Evolutionary conservation across 2,113 vertebrate genomes (phyloP).

Genomic region (Triplophysa rosa): DNA sequence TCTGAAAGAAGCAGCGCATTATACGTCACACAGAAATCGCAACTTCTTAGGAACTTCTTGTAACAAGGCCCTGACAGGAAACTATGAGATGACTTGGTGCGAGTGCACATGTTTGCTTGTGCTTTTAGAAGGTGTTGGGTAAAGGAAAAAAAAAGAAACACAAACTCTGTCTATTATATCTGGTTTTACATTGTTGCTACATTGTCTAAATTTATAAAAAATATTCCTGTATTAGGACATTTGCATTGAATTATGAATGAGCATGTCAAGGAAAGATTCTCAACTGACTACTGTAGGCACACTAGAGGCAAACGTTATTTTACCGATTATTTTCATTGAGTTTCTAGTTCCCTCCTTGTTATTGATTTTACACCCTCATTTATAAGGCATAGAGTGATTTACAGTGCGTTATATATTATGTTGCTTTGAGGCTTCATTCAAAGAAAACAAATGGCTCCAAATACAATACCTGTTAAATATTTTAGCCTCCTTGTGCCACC

Average conservation of each 20-base stretch:
- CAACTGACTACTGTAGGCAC: not conserved
- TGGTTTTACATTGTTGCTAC: too few species aligned
- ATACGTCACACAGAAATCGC: not conserved
- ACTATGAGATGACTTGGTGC: not conserved
- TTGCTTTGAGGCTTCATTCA: not conserved
- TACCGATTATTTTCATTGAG: not conserved
- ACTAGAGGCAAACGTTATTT: not conserved
- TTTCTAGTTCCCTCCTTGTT: not conserved
- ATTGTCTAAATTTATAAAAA: not conserved
- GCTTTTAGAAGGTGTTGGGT: not conserved
- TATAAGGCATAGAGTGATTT: not conserved
- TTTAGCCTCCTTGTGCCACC: not conserved
- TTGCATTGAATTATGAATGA: not conserved
- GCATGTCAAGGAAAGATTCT: not conserved
- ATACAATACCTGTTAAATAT: not conserved
- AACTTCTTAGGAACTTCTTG: constrained; percentile 13
- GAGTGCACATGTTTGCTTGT: not conserved
- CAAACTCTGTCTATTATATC: not conserved
- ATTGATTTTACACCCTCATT: not conserved
- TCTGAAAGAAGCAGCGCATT: not conserved
- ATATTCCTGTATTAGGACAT: not conserved
- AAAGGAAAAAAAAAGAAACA: not conserved
- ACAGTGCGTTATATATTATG: not conserved
- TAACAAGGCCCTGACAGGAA: not conserved
- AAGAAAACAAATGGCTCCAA: not conserved